Conservation (phyloP, 2,888 invertebrate genomes). For the Dicycla oo region DNA sequence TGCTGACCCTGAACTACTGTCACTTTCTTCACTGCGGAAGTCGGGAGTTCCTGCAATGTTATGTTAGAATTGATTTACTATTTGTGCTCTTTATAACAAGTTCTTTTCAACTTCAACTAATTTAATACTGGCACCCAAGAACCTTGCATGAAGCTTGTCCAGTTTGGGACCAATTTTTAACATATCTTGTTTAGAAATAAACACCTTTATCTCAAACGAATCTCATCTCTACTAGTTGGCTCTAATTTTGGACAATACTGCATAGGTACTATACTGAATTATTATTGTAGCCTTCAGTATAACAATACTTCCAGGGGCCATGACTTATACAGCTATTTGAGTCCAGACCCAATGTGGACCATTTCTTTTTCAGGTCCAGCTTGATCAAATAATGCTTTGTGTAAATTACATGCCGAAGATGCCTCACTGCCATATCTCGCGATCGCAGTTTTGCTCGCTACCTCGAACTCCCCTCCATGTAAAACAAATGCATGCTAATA, state of each 20-base stretch:
- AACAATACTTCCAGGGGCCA: neutral
- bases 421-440: no score
- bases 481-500: no score
- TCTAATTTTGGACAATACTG: neutral
- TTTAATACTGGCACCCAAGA: neutral
- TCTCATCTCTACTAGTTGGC: neutral
- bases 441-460: no score
- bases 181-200: no score
- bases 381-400: neutral
- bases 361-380: neutral
- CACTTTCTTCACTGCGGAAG: constrained; percentile 87
- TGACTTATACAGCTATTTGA: neutral
- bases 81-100: neutral
- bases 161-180: neutral
- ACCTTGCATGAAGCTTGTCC: neutral
- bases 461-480: no score
- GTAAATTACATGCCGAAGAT: no score
- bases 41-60: constrained; percentile 82
- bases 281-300: neutral
- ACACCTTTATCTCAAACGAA: neutral
- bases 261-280: neutral
- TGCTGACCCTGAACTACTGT: constrained; percentile 89
- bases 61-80: neutral
- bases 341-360: neutral
- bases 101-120: neutral